Evolutionary conservation across 2,113 vertebrate species (phyloP).

Genomic region (Eurystomus gularis): DNA sequence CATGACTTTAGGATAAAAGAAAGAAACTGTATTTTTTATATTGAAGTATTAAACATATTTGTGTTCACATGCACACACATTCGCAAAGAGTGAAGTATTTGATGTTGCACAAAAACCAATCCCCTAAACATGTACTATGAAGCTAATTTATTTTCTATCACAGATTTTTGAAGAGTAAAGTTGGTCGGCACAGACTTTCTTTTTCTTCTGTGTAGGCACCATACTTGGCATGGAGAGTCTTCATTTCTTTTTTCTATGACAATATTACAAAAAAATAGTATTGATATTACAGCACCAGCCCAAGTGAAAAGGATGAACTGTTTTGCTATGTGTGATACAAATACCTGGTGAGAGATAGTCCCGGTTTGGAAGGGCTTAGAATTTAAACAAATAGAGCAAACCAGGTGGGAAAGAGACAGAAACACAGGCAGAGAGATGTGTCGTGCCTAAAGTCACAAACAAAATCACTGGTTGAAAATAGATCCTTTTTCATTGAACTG

Average conservation of each 20-base stretch:
- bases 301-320: background rate
- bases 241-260: background rate
- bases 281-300: background rate
- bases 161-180: background rate
- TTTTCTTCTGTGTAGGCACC: background rate
- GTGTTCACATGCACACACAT: background rate
- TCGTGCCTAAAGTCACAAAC: background rate
- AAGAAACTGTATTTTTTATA: background rate
- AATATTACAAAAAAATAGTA: background rate
- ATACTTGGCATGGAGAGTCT: background rate
- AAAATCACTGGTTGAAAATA: background rate
- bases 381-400: background rate
- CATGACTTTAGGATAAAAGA: background rate
- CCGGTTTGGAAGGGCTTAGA: background rate
- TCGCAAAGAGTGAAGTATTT: background rate
- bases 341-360: background rate
- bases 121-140: background rate
- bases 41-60: background rate
- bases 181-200: background rate
- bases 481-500: background rate
- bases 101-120: background rate
- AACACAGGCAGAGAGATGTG: background rate
- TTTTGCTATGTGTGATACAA: background rate
- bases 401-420: background rate
- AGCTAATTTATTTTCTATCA: background rate